Conservation (phyloP, 2,113 vertebrate species). For the Shinisaurus crocodilurus region DNA sequence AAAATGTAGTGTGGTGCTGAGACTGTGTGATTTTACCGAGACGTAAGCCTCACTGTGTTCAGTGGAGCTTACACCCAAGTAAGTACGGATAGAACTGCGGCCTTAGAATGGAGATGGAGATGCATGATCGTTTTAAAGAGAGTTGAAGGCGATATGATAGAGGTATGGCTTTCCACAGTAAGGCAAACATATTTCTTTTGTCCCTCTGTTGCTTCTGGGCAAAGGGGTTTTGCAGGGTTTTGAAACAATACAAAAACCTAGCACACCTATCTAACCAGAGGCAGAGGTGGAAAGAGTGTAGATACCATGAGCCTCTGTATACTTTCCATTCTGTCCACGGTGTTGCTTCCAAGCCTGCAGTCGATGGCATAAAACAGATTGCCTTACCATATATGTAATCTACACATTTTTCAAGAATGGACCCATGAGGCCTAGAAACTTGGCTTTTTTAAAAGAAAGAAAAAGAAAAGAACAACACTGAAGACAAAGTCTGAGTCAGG, state of each 20-base stretch:
- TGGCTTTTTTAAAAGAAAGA: neutral
- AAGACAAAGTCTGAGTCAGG: neutral
- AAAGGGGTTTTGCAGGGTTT: too few relatives aligned
- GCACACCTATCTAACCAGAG: too few relatives aligned
- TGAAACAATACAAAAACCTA: neutral
- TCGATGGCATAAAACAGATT: too few relatives aligned
- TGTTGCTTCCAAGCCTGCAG: neutral
- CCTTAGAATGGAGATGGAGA: neutral
- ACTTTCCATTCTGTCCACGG: neutral
- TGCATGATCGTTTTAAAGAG: neutral
- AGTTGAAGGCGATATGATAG: too few relatives aligned
- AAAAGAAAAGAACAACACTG: neutral
- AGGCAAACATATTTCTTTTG: neutral
- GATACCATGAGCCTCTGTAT: neutral
- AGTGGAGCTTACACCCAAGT: neutral
- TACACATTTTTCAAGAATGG: neutral
- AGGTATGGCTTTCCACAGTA: neutral
- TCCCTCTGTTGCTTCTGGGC: neutral
- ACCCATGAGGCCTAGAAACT: constrained; percentile 1
- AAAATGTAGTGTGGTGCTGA: neutral
- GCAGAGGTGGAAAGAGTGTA: neutral
- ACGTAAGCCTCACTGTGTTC: neutral
- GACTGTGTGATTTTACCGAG: neutral
- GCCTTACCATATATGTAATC: neutral
- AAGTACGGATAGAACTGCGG: too few relatives aligned